A percentile compares a stretch with the other conserved stretches of the same genome.
Evolutionary conservation across 2,113 vertebrate genomes (phyloP).

Genomic region (Gymnobelideus leadbeateri): DNA sequence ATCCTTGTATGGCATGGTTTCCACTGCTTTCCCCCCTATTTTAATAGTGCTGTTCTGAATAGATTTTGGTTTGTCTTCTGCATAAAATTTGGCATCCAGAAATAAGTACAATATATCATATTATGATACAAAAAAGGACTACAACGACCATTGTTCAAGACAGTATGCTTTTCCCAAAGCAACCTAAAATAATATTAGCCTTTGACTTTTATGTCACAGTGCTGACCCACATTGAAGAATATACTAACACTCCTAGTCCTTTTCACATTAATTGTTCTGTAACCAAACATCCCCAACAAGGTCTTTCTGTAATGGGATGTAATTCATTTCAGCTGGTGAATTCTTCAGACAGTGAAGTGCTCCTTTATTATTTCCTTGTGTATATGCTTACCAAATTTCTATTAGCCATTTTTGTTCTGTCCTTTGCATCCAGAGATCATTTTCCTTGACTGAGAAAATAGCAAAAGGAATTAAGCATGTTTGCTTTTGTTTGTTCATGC

Average conservation of each 20-base stretch:
- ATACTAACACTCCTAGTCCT: not conserved
- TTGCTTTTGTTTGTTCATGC: not conserved
- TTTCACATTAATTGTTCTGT: not conserved
- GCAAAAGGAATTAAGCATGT: not conserved
- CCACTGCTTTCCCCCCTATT: not conserved
- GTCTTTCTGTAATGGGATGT: not conserved
- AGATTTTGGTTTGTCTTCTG: not conserved
- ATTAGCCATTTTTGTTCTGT: not conserved
- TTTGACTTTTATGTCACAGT: not conserved
- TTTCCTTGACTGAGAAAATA: not conserved
- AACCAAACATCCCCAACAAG: not conserved
- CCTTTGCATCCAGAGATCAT: not conserved
- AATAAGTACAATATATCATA: not conserved
- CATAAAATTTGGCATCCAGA: not conserved
- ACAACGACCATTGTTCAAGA: too few species aligned
- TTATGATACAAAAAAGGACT: not conserved
- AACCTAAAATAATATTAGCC: not conserved
- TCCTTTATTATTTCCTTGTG: not conserved
- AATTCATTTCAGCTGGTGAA: not conserved
- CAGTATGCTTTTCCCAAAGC: too few species aligned
- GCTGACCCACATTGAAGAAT: not conserved
- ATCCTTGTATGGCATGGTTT: not conserved
- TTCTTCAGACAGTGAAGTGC: not conserved
- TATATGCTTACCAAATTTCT: not conserved
- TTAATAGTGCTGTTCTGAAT: not conserved